Percentiles rank a stretch among this genome's conserved stretches.
Conservation (phyloP, 1,140 invertebrate species). For the Drosophila saltans region DNA sequence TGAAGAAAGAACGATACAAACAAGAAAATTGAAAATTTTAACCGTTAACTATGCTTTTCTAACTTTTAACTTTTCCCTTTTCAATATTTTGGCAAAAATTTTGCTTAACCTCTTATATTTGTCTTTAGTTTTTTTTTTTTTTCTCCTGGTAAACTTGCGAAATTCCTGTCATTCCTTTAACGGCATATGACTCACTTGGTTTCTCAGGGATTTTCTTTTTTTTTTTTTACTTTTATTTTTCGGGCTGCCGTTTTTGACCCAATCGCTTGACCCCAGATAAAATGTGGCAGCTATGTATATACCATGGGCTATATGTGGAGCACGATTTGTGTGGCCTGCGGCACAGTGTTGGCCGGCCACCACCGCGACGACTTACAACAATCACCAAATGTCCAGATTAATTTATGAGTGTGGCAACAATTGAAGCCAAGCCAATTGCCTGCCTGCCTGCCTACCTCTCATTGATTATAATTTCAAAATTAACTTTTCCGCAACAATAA, state of each 20-base stretch:
- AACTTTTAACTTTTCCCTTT: too few species aligned
- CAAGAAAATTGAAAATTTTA: too few species aligned
- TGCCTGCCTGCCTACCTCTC: slow-evolving; percentile 5
- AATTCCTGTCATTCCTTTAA: slow-evolving; percentile 6
- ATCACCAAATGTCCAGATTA: slow-evolving; percentile 26
- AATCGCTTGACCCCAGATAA: slow-evolving; percentile 36
- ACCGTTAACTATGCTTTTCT: too few species aligned
- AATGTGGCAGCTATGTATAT: slow-evolving; percentile 10
- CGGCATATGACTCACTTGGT: slow-evolving; percentile 38
- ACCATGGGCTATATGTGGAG: slow-evolving; percentile 31
- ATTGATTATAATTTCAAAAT: slow-evolving; percentile 47
- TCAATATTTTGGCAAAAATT: too few species aligned
- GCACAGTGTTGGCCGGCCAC: neutral
- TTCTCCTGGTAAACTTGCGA: neutral
- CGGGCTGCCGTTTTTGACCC: slow-evolving; percentile 38
- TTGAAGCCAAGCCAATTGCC: slow-evolving; percentile 3
- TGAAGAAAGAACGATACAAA: too few species aligned
- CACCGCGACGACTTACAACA: slow-evolving; percentile 14
- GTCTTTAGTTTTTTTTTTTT: too few species aligned
- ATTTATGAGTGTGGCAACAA: slow-evolving; percentile 52
- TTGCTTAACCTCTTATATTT: too few species aligned
- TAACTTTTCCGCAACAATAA: slow-evolving; percentile 52
- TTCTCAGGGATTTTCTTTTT: slow-evolving; percentile 31
- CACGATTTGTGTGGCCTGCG: slow-evolving; percentile 42
- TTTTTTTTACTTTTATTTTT: slow-evolving; percentile 17